These are phyloP conservation scores for Meteorus colon DNA, from an alignment of 2,888 invertebrate species.

Conservation along the genomic window DNA sequence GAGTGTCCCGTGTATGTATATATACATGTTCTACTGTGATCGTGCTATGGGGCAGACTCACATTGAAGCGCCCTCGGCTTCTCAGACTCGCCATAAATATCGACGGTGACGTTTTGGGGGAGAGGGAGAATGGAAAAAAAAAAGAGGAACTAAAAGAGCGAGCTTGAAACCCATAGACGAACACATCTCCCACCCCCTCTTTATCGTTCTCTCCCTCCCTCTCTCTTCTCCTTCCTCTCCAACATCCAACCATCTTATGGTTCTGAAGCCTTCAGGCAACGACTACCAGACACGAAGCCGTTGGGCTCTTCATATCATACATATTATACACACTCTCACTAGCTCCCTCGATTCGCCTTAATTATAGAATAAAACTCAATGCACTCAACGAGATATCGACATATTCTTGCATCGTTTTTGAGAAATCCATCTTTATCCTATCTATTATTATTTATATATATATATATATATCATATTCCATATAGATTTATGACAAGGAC, in stretches of 20 bases:
- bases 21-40: constrained; percentile 44
- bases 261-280: constrained; percentile 43
- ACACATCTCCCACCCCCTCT: constrained; percentile 56
- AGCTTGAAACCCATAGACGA: constrained; percentile 61
- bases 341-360: constrained; percentile 25
- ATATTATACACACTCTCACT: background rate
- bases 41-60: constrained; percentile 45
- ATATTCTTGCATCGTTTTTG: background rate
- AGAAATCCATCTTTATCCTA: too few relatives aligned
- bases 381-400: constrained; percentile 47
- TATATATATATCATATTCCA: too few relatives aligned
- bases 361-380: constrained; percentile 44
- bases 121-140: constrained; percentile 51
- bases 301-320: constrained; percentile 38
- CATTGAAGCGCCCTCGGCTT: constrained; percentile 58
- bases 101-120: constrained; percentile 65
- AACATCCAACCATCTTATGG: constrained; percentile 43
- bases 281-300: constrained; percentile 53
- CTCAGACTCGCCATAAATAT: constrained; percentile 71
- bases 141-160: constrained; percentile 56
- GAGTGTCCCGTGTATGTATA: constrained; percentile 48
- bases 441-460: too few relatives aligned
- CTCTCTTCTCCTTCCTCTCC: constrained; percentile 32
- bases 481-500: too few relatives aligned
- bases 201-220: constrained; percentile 48